Evolutionary conservation across 2,888 invertebrate species (phyloP), one percentile per base, ranked within the genome.

Genomic region (Cerastis leucographa): DNA sequence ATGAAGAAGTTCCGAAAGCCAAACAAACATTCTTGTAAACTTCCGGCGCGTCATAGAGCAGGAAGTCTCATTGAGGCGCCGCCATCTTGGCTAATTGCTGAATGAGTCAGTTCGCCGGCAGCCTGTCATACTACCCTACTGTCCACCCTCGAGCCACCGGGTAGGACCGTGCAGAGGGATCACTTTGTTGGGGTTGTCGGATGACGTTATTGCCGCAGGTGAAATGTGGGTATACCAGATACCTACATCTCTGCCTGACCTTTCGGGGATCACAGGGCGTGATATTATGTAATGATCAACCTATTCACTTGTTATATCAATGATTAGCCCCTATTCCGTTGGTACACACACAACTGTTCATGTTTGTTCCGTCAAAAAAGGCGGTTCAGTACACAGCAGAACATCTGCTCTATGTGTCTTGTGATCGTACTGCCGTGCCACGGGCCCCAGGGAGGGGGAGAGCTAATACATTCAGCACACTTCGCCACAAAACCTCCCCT

Each of bases 381-480:
- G 35, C 4, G 8, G 19, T 42, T 22, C 64, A 42, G 56, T 14
- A 59, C 49, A 17, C 54, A 22, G 35, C 17, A 35, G 78, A 42
- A 46, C 66, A 80, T 80, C 78, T 78, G 61, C 4, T 5, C n/a
- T 59, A 14, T 35, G 8, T 44, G 44, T 17, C 0, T 44, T 8
- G 54, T 35, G 44, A 40, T 7, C 29, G 54, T 5, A 49, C n/a
- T 2, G 17, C 59, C 51, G 29, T 7, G 29, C 29, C 19, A 8
- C 59, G n/a, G 19, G 2, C 19, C 35, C 22, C 62, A 6, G 12
- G 40, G 35, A 56, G 11, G 66, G 22, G 17, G 64, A 49, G 19
- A n/a, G 62, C 61, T 83, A 85, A 87, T 84, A 87, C 84, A 84
- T 84, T 87, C 83, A 68, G 74, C 67, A 62, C 80, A 71, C 62